Conservation (phyloP, 2,888 invertebrate species). For the Perizoma affinitatum region DNA sequence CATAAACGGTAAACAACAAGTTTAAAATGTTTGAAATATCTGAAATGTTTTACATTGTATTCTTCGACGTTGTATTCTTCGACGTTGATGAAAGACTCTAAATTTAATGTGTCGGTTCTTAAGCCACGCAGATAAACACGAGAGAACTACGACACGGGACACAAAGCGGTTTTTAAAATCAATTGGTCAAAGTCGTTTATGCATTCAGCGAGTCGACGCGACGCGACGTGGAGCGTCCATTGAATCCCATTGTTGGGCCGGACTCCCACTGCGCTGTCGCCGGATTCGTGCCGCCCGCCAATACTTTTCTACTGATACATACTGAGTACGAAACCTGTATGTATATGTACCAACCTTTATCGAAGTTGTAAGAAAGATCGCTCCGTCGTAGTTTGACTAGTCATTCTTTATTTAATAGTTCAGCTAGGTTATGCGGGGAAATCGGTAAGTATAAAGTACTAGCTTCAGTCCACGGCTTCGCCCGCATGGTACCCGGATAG, state of each 20-base stretch:
- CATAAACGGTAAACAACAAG: slow-evolving; percentile 53
- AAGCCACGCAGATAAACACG: slow-evolving; percentile 51
- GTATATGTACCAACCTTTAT: not conserved
- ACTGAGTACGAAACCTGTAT: slow-evolving; percentile 2
- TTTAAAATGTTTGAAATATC: slow-evolving; percentile 42
- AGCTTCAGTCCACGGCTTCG: too few species aligned
- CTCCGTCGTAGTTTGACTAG: too few species aligned
- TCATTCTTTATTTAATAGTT: too few species aligned
- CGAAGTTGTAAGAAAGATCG: too few species aligned
- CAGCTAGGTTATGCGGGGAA: too few species aligned
- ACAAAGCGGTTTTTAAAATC: slow-evolving; percentile 74
- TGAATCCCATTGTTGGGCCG: slow-evolving; percentile 65
- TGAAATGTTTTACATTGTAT: slow-evolving; percentile 41
- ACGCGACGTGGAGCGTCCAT: slow-evolving; percentile 56
- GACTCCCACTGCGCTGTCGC: slow-evolving; percentile 70
- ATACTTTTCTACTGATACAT: slow-evolving; percentile 39
- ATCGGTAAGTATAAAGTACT: too few species aligned
- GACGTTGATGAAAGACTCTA: slow-evolving; percentile 44
- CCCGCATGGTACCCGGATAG: too few species aligned
- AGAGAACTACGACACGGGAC: slow-evolving; percentile 48
- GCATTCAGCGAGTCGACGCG: slow-evolving; percentile 59
- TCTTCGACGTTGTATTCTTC: slow-evolving; percentile 37
- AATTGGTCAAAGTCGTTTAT: slow-evolving; percentile 78
- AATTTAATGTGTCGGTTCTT: slow-evolving; percentile 49
- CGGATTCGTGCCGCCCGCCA: slow-evolving; percentile 59